These are phyloP conservation scores for Piliocolobus tephrosceles DNA, from an alignment of 2,113 vertebrate species.

Conservation along the genomic window DNA sequence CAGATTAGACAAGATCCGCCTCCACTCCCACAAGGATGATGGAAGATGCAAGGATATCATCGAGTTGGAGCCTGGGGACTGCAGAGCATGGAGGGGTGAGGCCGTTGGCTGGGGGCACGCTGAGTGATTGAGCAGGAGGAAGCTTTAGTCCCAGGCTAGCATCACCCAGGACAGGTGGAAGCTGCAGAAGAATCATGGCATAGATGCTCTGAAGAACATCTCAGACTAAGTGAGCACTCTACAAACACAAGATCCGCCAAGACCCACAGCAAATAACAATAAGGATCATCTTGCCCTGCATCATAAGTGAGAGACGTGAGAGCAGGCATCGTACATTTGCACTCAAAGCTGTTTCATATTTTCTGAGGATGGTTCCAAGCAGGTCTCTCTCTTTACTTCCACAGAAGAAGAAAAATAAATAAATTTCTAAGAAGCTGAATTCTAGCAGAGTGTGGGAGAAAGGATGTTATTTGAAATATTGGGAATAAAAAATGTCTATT, in stretches of 20 bases:
- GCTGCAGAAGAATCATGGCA: not conserved
- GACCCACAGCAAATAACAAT: not conserved
- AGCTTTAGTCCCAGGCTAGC: not conserved
- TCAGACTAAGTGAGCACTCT: not conserved
- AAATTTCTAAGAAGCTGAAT: not conserved
- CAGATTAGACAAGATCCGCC: not conserved
- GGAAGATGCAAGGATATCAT: not conserved
- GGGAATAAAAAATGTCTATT: not conserved
- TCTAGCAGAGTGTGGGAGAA: not conserved
- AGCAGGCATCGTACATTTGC: accelerated
- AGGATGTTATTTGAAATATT: not conserved
- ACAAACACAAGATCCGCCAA: not conserved
- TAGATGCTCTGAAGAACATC: not conserved
- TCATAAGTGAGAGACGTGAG: not conserved
- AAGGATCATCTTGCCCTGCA: not conserved
- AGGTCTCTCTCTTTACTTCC: not conserved
- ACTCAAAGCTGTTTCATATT: not conserved
- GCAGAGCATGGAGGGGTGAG: not conserved
- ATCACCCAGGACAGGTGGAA: not conserved
- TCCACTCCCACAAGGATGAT: not conserved
- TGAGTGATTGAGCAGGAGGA: not conserved
- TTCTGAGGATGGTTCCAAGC: not conserved
- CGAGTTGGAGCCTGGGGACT: not conserved
- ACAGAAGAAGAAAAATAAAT: not conserved
- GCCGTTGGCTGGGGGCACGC: not conserved